Evolutionary conservation across 2,113 vertebrate genomes (phyloP).

Genomic region (Misgurnus mizolepis): DNA sequence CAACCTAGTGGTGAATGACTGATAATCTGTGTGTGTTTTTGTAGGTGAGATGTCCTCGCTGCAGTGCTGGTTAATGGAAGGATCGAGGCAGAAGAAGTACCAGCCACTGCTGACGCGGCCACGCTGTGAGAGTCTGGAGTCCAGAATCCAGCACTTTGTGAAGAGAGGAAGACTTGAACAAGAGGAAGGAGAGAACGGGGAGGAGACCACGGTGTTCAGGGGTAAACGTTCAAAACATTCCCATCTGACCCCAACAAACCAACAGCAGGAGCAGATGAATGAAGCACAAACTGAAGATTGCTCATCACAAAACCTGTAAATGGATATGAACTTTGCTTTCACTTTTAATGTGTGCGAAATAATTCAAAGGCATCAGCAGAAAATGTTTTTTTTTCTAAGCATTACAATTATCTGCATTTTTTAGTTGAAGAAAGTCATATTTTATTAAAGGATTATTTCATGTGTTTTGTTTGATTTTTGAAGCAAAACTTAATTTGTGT

Average conservation of each 20-base stretch:
- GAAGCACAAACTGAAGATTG: neutral
- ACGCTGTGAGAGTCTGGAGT: constrained; percentile 87
- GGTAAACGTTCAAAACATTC: constrained; percentile 63
- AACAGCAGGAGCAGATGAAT: constrained; percentile 1
- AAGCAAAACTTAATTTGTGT: neutral
- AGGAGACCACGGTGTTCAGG: constrained; percentile 55
- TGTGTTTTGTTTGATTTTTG: neutral
- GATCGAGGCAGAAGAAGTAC: constrained; percentile 83
- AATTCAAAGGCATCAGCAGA: neutral
- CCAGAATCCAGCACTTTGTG: constrained; percentile 86
- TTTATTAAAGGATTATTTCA: neutral
- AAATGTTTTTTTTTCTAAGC: neutral
- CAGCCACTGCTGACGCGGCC: constrained; percentile 85
- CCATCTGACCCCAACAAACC: constrained; percentile 46
- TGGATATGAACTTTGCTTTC: neutral
- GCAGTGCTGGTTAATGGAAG: constrained; percentile 81
- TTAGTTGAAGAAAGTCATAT: neutral
- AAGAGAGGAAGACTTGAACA: constrained; percentile 82
- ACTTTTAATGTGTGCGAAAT: neutral
- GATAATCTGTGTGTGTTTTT: neutral
- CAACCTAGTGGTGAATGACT: neutral
- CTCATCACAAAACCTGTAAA: constrained; percentile 6
- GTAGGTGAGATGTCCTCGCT: constrained; percentile 58
- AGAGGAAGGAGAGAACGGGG: constrained; percentile 69
- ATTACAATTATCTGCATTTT: neutral